Base-by-base conservation (phyloP, 2,113 vertebrate genomes). In the Brienomyrus longianalis region DNA sequence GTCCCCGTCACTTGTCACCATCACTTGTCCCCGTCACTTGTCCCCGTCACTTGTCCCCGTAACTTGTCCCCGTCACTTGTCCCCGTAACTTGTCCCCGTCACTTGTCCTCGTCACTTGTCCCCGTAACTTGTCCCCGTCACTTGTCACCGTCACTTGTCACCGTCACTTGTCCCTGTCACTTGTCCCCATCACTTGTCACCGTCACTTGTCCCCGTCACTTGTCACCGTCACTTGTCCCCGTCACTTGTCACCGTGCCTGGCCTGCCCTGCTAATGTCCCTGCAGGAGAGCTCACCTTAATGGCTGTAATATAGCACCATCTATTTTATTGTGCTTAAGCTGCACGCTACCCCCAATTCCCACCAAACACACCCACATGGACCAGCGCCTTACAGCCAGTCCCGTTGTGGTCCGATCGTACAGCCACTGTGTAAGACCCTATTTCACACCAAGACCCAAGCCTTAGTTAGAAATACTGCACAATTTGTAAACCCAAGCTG, bases 401-500 rank as follows among this genome's bases (percentile, higher is more conserved):
- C 93, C 94, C 91, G 86, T 92, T 94, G 93, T 95, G 95, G 94
- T 93, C 93, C 93, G 91, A 94, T 95, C 96, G 96, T 95, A 96
- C 96, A 95, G 96, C 96, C 96, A 19, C 8, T 56, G 19, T 85
- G 89, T 83, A 77, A 85, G 27, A 84, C 23, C 96, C 47, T 19
- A 13, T 54, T 48, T 98, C 96, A 97, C 95, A 95, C 96, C 96
- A 97, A 98, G 97, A 98, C 97, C 97, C 96, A 97, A 98, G 97
- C 98, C 98, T 98, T 98, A 98, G 97, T 97, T 97, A 96, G 96
- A 98, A 97, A 97, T 96, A 97, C 97, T 98, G 98, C 98, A 99
- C 97, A 98, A 97, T 97, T 97, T 98, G 96, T 98, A 97, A 97
- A 99, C 97, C 43, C 43, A 45, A 17, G 45, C 83, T 48, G 8